Base-by-base conservation (phyloP, 2,888 invertebrate species). In the Frankliniella intonsa region DNA sequence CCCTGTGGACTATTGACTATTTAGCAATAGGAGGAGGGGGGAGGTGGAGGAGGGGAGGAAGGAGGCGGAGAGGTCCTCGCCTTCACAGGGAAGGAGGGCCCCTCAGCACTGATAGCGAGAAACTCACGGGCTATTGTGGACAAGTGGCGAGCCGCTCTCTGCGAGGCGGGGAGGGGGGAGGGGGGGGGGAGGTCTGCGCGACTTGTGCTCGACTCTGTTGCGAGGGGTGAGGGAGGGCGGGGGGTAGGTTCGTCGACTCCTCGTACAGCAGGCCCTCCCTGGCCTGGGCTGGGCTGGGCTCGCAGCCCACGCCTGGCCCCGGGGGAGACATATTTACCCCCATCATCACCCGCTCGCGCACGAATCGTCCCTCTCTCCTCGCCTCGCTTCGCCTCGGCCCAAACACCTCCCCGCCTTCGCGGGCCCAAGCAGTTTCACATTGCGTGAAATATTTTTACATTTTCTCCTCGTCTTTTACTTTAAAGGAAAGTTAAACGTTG, bases 61-160 rank as follows among this genome's bases (percentile, higher is more conserved):
- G 55, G 55, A 14, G 55, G 62, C 5, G 62, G 5, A 5, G 62
- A n/a, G 62, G 55, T 55, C 12, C 38, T 38, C 38, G 38, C 38
- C 38, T 3, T 38, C 38, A 38, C 38, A 38, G 38, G 38, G 38
- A 38, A 38, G 38, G 38, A 38, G 38, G 38, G 55, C 55, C 55
- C 55, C 62, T 11, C 62, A 14, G 62, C 62, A 62, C 62, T 62
- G 62, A 62, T 62, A 62, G 62, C 62, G 62, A 10, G 62, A 62
- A 62, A 62, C 62, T 62, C 62, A 62, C 62, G 62, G 62, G 62
- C 62, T 62, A 62, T 62, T 62, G 62, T 62, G 62, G 62, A 17
- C 62, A 62, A 62, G 62, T 62, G 62, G 62, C 62, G 62, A 62
- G 62, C 62, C 62, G 7, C 62, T 62, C 55, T 55, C 55, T 55